Percentiles rank a stretch among this genome's conserved stretches.
Conservation (phyloP, 2,797 vertebrate species). For the Menidia menidia region DNA sequence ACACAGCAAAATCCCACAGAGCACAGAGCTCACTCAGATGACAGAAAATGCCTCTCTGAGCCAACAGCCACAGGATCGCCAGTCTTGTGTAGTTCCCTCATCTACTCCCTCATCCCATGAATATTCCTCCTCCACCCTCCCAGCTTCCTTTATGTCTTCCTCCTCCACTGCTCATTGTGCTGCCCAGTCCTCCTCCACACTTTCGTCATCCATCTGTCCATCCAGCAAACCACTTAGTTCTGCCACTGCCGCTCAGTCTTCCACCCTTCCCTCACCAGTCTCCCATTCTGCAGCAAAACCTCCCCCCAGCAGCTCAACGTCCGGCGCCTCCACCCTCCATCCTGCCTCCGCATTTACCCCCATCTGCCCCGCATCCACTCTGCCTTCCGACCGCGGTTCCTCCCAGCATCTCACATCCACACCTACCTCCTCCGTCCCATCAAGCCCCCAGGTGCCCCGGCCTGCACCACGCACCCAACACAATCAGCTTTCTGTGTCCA, state of each 20-base stretch:
- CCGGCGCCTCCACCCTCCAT: slow-evolving; percentile 32
- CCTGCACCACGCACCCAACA: slow-evolving; percentile 60
- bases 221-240: slow-evolving; percentile 64
- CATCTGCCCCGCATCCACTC: slow-evolving; percentile 50
- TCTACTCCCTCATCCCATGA: slow-evolving; percentile 37
- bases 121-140: slow-evolving; percentile 57
- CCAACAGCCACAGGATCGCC: slow-evolving; percentile 43
- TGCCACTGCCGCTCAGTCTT: slow-evolving; percentile 30
- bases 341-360: slow-evolving; percentile 67
- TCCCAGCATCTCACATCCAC: slow-evolving; percentile 56
- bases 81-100: slow-evolving; percentile 9
- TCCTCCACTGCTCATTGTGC: slow-evolving; percentile 34
- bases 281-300: slow-evolving; percentile 5
- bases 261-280: slow-evolving; percentile 23
- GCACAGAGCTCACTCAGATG: slow-evolving; percentile 75
- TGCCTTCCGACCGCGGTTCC: slow-evolving; percentile 37
- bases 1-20: slow-evolving; percentile 74
- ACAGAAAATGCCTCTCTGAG: slow-evolving; percentile 53
- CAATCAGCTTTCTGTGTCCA: slow-evolving; percentile 90
- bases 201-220: slow-evolving; percentile 56
- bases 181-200: slow-evolving; percentile 46
- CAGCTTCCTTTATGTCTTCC: slow-evolving; percentile 52
- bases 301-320: slow-evolving; percentile 10
- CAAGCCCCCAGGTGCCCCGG: slow-evolving; percentile 63
- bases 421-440: slow-evolving; percentile 60